These are phyloP conservation scores for Crocidura indochinensis DNA, from an alignment of 2,797 vertebrate species.

Conservation along the genomic window DNA sequence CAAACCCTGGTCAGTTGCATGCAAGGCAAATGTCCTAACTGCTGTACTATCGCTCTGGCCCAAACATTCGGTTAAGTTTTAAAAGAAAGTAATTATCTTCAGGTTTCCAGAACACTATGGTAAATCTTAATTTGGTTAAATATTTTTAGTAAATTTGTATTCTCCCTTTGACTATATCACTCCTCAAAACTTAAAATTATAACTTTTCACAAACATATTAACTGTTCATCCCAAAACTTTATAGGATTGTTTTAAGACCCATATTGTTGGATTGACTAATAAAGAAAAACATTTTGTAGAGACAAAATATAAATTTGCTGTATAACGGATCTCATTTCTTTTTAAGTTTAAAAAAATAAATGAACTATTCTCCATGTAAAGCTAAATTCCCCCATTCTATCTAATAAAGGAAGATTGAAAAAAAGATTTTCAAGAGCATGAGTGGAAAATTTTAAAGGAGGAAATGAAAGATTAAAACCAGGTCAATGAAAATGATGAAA, in stretches of 20 bases:
- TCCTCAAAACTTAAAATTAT: constrained; percentile 87
- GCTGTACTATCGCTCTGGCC: too few species aligned
- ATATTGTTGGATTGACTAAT: constrained; percentile 87
- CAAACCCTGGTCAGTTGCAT: too few species aligned
- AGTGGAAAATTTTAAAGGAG: constrained; percentile 84
- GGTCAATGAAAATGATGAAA: constrained; percentile 82
- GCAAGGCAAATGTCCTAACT: too few species aligned
- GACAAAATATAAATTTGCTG: constrained; percentile 89
- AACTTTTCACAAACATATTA: constrained; percentile 86
- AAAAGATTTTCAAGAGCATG: constrained; percentile 82
- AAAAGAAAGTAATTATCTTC: constrained; percentile 87
- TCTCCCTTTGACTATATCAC: constrained; percentile 86
- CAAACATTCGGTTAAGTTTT: constrained; percentile 86
- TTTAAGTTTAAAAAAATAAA: constrained; percentile 86
- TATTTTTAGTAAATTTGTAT: constrained; percentile 89
- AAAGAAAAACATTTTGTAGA: constrained; percentile 89
- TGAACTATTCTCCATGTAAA: constrained; percentile 85
- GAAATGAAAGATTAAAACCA: constrained; percentile 79
- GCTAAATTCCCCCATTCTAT: constrained; percentile 84
- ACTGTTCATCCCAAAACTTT: constrained; percentile 87
- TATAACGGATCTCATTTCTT: constrained; percentile 89
- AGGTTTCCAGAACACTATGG: constrained; percentile 91
- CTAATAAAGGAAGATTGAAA: constrained; percentile 86
- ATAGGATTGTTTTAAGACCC: constrained; percentile 88
- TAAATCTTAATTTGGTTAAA: constrained; percentile 89